phyloP scores from a whole-genome alignment of 30 jellyfish, hydroid and myxozoan genomes.

The Turritopsis dohrnii region DNA sequence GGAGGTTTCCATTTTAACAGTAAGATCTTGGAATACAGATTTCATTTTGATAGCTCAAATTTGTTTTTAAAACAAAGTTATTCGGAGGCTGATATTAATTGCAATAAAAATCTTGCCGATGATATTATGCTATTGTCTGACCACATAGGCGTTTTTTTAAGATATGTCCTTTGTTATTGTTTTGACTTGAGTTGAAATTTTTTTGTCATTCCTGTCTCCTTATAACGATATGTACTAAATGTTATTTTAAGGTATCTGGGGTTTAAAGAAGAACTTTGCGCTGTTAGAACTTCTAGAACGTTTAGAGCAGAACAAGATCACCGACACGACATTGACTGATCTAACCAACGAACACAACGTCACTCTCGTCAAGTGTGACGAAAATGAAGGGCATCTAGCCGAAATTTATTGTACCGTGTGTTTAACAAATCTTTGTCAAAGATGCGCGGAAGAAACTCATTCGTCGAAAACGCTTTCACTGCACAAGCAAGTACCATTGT shows the following conservation, averaged over 20 bases:
- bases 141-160: no score
- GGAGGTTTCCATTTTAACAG: no score
- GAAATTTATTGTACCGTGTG: conserved; percentile 75
- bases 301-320: conserved; percentile 35
- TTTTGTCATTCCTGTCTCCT: no score
- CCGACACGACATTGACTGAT: conserved; percentile 15
- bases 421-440: conserved; percentile 68
- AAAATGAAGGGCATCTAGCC: conserved; percentile 72
- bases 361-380: conserved; percentile 56
- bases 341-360: conserved; percentile 29
- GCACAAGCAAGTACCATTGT: conserved; percentile 69
- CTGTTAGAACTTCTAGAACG: conserved; percentile 76
- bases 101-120: no score
- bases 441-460: conserved; percentile 64
- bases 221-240: not conserved
- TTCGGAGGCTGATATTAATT: no score
- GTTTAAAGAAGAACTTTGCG: conserved; percentile 85
- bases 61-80: no score
- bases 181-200: no score
- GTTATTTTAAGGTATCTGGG: conserved; percentile 65
- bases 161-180: no score
- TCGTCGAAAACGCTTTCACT: conserved; percentile 64
- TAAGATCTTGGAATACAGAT: no score
- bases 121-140: no score
- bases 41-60: no score